Percentiles rank a stretch among this genome's conserved stretches.
Evolutionary conservation across 2,888 invertebrate species (phyloP).

Genomic region (Sphecodes monilicornis): DNA sequence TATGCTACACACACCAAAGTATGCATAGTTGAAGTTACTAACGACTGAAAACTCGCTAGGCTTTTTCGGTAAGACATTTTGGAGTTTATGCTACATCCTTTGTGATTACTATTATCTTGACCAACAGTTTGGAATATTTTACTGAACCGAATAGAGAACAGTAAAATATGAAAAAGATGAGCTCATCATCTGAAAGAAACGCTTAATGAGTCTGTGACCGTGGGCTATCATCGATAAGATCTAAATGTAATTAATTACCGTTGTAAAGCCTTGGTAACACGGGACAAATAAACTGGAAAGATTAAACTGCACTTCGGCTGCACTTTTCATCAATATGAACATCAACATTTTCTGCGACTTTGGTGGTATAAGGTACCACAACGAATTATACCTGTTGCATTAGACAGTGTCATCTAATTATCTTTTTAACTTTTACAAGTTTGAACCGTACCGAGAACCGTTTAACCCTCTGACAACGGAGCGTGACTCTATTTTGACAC

Average conservation of each 20-base stretch:
- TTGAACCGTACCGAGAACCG: no score
- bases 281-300: background rate
- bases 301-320: background rate
- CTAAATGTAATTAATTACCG: background rate
- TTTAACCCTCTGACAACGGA: no score
- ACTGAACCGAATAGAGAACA: background rate
- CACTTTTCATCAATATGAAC: background rate
- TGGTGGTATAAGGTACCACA: background rate
- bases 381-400: background rate
- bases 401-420: background rate
- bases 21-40: no score
- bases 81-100: background rate
- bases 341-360: background rate
- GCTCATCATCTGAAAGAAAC: conserved; percentile 4
- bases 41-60: no score
- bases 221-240: background rate
- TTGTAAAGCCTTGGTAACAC: background rate
- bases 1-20: no score
- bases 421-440: background rate
- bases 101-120: background rate
- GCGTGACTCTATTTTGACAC: no score
- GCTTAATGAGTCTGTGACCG: background rate
- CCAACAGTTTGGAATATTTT: background rate
- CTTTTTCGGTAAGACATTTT: background rate
- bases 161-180: conserved; percentile 3